Percentiles rank a stretch among this genome's conserved stretches.
Evolutionary conservation across 1,140 invertebrate species (phyloP).

Genomic region (Drosophila kepulauana): DNA sequence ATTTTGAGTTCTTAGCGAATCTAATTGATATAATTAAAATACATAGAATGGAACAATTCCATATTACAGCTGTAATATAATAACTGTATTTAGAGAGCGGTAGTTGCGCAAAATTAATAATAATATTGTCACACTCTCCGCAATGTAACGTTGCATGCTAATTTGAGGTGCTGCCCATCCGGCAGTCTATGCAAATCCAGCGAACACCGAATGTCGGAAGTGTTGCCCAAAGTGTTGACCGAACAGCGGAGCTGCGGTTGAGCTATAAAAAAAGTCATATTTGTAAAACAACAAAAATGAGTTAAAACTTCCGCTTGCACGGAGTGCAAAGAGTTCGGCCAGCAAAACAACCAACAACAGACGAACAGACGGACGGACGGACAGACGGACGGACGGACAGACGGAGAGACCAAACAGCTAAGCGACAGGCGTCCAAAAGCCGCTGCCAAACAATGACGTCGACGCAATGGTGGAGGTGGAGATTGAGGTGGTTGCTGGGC

Average conservation of each 20-base stretch:
- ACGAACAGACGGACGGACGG: neutral
- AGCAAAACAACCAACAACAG: conserved; percentile 10
- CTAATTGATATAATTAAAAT: neutral
- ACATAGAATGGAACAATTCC: neutral
- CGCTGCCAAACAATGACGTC: conserved; percentile 21
- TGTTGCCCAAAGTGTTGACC: conserved; percentile 62
- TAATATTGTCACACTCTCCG: conserved; percentile 21
- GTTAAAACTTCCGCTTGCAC: conserved; percentile 77
- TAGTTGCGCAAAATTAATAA: conserved; percentile 18
- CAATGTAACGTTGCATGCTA: conserved; percentile 29
- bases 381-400: conserved; percentile 5
- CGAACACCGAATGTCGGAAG: conserved; percentile 48
- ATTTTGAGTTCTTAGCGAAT: neutral
- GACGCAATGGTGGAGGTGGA: conserved; percentile 14
- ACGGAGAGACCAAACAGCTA: neutral
- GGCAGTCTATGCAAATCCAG: conserved; percentile 42
- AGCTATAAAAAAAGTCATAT: conserved; percentile 38
- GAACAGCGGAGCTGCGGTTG: conserved; percentile 23
- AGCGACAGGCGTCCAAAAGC: conserved; percentile 21
- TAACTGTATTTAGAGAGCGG: neutral
- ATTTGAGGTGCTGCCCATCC: conserved; percentile 38
- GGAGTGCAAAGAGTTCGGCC: conserved; percentile 14
- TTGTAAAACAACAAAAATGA: conserved; percentile 72
- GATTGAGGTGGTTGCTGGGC: conserved; percentile 23
- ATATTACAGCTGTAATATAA: neutral